phyloP scores from a whole-genome alignment of 1,140 invertebrate species.

The Nylanderia fulva region DNA sequence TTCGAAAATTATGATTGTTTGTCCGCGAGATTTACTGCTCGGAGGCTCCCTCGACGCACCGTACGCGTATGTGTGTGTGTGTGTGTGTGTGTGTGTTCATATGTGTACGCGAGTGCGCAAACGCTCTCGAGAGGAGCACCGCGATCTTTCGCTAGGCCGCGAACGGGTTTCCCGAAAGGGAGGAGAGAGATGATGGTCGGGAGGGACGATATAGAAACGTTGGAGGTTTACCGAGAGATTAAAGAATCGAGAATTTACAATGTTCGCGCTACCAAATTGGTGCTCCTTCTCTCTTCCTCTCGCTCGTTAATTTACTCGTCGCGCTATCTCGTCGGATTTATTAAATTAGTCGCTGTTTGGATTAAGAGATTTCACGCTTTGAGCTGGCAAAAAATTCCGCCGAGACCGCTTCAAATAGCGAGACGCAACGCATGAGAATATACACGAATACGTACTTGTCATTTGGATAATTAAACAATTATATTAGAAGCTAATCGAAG shows the following conservation, averaged over 20 bases:
- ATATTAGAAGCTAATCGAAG: not conserved
- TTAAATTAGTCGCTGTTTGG: slow-evolving; percentile 70
- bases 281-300: slow-evolving; percentile 35
- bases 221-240: slow-evolving; percentile 79
- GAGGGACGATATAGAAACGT: not conserved
- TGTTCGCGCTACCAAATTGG: slow-evolving; percentile 71
- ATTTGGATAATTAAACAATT: not conserved
- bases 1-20: slow-evolving; percentile 86
- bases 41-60: slow-evolving; percentile 65
- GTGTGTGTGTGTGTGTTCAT: not conserved
- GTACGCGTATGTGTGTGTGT: not conserved
- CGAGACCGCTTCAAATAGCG: not conserved
- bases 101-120: slow-evolving; percentile 32
- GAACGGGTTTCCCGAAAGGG: not conserved
- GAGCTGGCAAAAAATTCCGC: slow-evolving; percentile 11
- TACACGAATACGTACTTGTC: not conserved
- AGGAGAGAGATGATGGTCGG: not conserved
- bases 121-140: slow-evolving; percentile 61
- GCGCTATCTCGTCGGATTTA: slow-evolving; percentile 35
- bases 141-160: slow-evolving; percentile 33
- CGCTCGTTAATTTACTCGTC: slow-evolving; percentile 29
- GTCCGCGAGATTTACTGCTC: slow-evolving; percentile 84
- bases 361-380: slow-evolving; percentile 33
- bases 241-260: slow-evolving; percentile 80
- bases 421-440: not conserved